phyloP scores from a whole-genome alignment of 92 coral and sea anemone genomes.

The Palythoa grandis region DNA sequence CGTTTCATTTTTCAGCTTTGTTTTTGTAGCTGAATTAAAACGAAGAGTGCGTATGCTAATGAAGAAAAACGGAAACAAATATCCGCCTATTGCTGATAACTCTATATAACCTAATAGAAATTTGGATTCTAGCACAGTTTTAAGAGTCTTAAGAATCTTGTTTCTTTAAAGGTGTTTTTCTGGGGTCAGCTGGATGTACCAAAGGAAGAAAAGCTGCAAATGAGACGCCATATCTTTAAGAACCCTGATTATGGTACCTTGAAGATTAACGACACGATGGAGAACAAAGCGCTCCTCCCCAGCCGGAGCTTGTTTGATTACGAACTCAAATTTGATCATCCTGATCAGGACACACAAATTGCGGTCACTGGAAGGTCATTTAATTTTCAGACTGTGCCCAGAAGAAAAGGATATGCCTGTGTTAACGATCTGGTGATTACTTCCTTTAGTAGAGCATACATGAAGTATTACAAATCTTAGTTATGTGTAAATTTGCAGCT shows the following conservation, averaged over 20 bases:
- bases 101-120: too few species aligned
- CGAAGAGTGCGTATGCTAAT: too few species aligned
- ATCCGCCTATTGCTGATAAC: too few species aligned
- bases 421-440: neutral
- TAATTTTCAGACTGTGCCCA: constrained; percentile 37
- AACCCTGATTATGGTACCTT: neutral
- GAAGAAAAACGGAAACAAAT: too few species aligned
- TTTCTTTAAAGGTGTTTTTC: constrained; percentile 65
- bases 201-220: constrained; percentile 48
- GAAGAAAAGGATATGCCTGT: constrained; percentile 17
- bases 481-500: too few species aligned
- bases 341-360: constrained; percentile 13
- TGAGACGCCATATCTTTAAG: constrained; percentile 4
- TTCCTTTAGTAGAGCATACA: neutral
- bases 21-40: too few species aligned
- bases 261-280: neutral
- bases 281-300: neutral
- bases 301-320: neutral
- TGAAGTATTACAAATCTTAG: neutral
- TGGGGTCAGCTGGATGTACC: constrained; percentile 79
- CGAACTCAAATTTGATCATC: constrained; percentile 32
- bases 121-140: neutral
- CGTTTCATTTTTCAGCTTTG: too few species aligned
- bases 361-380: constrained; percentile 67
- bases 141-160: neutral